A percentile compares a stretch with the other conserved stretches of the same genome.
Conservation (phyloP, 2,888 invertebrate species). For the Augochlorella aurata region DNA sequence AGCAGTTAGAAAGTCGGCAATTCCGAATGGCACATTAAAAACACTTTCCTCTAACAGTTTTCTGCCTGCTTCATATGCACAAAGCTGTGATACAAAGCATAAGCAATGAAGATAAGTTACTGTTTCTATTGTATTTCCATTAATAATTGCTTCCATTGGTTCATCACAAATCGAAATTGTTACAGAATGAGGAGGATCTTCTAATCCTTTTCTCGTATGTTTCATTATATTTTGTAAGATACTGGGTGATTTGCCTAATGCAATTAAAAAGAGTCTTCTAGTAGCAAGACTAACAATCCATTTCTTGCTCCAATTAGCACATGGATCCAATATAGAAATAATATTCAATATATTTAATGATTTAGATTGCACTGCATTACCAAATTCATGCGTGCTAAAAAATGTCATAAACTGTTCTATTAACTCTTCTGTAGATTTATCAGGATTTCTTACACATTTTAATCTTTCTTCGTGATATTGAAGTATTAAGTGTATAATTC, state of each 20-base stretch:
- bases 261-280: constrained; percentile 70
- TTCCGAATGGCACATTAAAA: constrained; percentile 66
- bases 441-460: constrained; percentile 70
- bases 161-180: constrained; percentile 74
- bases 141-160: constrained; percentile 73
- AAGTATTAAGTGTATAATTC: constrained; percentile 74
- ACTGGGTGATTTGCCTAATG: constrained; percentile 74
- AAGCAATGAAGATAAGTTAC: constrained; percentile 77
- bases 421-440: constrained; percentile 75
- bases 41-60: constrained; percentile 69
- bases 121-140: constrained; percentile 76
- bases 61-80: constrained; percentile 71
- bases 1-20: constrained; percentile 71
- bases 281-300: constrained; percentile 76
- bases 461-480: constrained; percentile 76
- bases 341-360: constrained; percentile 73
- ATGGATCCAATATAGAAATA: constrained; percentile 76
- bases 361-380: constrained; percentile 64
- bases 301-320: constrained; percentile 76
- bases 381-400: constrained; percentile 68
- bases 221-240: constrained; percentile 70
- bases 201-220: constrained; percentile 68
- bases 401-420: constrained; percentile 77
- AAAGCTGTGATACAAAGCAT: constrained; percentile 75
- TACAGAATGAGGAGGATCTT: constrained; percentile 64